Evolutionary conservation across 2,888 invertebrate species (phyloP), one percentile per base, ranked within the genome.

Genomic region (Noctua janthina): DNA sequence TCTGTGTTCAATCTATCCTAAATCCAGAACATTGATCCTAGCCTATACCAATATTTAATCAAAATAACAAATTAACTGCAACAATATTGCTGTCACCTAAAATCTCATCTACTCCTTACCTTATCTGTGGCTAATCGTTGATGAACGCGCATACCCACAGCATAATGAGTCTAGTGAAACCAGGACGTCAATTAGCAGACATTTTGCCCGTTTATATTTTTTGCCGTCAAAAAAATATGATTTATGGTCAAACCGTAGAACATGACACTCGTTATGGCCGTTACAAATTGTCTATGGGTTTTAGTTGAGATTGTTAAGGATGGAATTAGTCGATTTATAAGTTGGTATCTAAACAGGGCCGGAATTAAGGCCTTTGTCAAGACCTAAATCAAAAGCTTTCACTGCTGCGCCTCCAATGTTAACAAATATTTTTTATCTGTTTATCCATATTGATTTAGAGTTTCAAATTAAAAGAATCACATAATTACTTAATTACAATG

Each of bases 121-220:
- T 84, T 23, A 67, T 91, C 91, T 91, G 73, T 91, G 90, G 1
- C 62, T 70, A 79, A 87, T 84, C 81, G 85, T 76, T 90, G 90
- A 90, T 87, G 88, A 91, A 84, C 89, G 84, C 74, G 86, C 82
- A 87, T 86, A 87, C 85, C 73, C 76, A 78, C 71, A 76, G 81
- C 87, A 85, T 91, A 91, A 91, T 91, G 91, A 91, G 88, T 81
- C 86, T 88, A 91, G 91, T 93, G 92, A 90, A 93, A 92, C 92
- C 93, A 95, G 96, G 96, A 95, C 93, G 96, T 96, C 96, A 96
- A 96, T 97, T 97, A 97, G 96, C 96, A 95, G 94, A 94, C 94
- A 94, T 94, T 96, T 95, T 94, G 95, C 94, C 93, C 73, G 93
- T 92, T 92, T 90, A 85, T 84, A 90, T 85, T 91, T 94, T 95